Base-by-base conservation (phyloP, 2,888 invertebrate species). In the Tridacna gigas region DNA sequence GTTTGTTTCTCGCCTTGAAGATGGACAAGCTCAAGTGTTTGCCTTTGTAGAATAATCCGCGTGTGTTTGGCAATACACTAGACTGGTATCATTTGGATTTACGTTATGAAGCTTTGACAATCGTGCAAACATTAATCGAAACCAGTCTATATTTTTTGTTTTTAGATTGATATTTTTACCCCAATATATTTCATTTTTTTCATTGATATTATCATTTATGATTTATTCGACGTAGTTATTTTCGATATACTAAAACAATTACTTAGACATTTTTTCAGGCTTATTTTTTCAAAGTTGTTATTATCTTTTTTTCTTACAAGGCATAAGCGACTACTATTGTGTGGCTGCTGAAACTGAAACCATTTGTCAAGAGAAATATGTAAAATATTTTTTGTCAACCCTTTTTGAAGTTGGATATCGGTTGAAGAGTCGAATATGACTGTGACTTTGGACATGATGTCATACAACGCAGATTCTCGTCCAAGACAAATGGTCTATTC, bases 401-500 rank as follows among this genome's bases (percentile, higher is more conserved):
- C 25, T 51, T 48, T 51, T 37, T 37, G 22, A 51, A 48, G 48
- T 48, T 71, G 71, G 47, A 22, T 25, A 47, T 18, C 28, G 20
- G 71, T 51, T 47, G 51, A 63, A 48, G 26, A 26, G 22, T 25
- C 51, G 71, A 75, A 63, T 63, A 91, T 92, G 91, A 92, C 91
- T 84, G 88, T 92, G 84, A 90, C 86, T 81, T 88, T 88, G 82
- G 82, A 89, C 83, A 90, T 84, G 82, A 92, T 92, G 92, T 86
- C 91, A 74, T 82, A 88, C 71, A 89, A 91, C 67, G 82, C 89
- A 89, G 91, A 92, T 84, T 83, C 89, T 74, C 89, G 89, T 85
- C 91, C 92, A 77, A 86, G 91, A 82, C 89, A 91, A 79, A 87
- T 89, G 86, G 92, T 92, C 77, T 91, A 90, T 48, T 63, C 75